Evolutionary conservation across 2,888 invertebrate genomes (phyloP).

Genomic region (Galeruca laticollis): DNA sequence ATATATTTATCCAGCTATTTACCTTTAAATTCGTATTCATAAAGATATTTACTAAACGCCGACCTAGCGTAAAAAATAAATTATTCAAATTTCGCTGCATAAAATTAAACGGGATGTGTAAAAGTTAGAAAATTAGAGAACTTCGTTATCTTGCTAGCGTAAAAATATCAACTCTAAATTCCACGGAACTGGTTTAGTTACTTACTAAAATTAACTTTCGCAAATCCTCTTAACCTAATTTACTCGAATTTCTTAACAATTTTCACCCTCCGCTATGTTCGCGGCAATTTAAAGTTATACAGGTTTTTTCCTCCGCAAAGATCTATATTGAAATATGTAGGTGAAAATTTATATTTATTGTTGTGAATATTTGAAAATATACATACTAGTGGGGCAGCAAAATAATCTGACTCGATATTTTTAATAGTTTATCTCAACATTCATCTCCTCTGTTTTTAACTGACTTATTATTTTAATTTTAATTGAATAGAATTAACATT

Average conservation of each 20-base stretch:
- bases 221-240: conserved; percentile 59
- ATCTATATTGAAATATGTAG: conserved; percentile 25
- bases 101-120: conserved; percentile 40
- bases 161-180: conserved; percentile 54
- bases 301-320: conserved; percentile 34
- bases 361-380: not conserved
- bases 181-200: conserved; percentile 57
- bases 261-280: conserved; percentile 47
- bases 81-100: conserved; percentile 38
- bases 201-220: conserved; percentile 57
- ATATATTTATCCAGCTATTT: not conserved
- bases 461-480: too few relatives aligned
- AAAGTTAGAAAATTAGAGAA: conserved; percentile 50
- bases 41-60: conserved; percentile 13
- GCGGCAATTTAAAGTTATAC: conserved; percentile 38
- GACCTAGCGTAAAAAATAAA: conserved; percentile 29
- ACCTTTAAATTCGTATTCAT: not conserved
- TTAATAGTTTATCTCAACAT: too few relatives aligned
- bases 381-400: too few relatives aligned
- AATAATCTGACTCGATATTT: too few relatives aligned
- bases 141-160: conserved; percentile 52
- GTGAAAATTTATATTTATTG: not conserved
- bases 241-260: conserved; percentile 56
- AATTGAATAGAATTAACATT: too few relatives aligned
- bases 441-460: too few relatives aligned